phyloP scores from a whole-genome alignment of 2,888 invertebrate species.

The Spicauda simplicius region DNA sequence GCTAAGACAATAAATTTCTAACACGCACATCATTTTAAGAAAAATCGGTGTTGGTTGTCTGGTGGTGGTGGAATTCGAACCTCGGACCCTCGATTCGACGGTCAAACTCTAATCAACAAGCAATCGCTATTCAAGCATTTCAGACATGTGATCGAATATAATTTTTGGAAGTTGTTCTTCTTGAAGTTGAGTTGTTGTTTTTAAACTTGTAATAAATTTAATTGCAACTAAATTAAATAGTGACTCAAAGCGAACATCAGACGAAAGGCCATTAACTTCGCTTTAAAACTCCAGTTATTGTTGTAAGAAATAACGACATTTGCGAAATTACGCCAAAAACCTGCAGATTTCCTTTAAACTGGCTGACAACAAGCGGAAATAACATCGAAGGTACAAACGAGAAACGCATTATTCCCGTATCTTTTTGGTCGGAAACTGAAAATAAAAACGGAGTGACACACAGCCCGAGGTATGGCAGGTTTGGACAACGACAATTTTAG shows the following conservation, averaged over 20 bases:
- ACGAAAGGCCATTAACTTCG: slow-evolving; percentile 24
- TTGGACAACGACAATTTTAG: slow-evolving; percentile 7
- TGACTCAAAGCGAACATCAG: slow-evolving; percentile 1
- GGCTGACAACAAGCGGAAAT: slow-evolving; percentile 34
- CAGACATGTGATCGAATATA: no score
- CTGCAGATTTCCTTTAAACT: slow-evolving; percentile 37
- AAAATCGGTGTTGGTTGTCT: no score
- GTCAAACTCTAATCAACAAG: no score
- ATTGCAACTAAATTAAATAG: slow-evolving; percentile 7
- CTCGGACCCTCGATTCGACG: no score
- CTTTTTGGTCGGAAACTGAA: slow-evolving; percentile 35
- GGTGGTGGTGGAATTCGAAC: no score
- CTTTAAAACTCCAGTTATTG: slow-evolving; percentile 21
- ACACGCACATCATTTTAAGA: no score
- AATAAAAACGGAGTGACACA: slow-evolving; percentile 36
- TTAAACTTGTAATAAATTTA: no score
- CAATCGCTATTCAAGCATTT: no score
- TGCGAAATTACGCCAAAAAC: slow-evolving; percentile 33
- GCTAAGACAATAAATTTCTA: no score
- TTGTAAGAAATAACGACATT: slow-evolving; percentile 29
- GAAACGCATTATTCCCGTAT: slow-evolving; percentile 36
- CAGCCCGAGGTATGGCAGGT: slow-evolving; percentile 25
- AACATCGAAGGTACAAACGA: slow-evolving; percentile 35
- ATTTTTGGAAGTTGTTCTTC: no score
- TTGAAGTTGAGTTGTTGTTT: no score